Percentiles rank a stretch among this genome's conserved stretches.
Evolutionary conservation across 1,140 invertebrate genomes (phyloP).

Genomic region (Psilanteris sp.): DNA sequence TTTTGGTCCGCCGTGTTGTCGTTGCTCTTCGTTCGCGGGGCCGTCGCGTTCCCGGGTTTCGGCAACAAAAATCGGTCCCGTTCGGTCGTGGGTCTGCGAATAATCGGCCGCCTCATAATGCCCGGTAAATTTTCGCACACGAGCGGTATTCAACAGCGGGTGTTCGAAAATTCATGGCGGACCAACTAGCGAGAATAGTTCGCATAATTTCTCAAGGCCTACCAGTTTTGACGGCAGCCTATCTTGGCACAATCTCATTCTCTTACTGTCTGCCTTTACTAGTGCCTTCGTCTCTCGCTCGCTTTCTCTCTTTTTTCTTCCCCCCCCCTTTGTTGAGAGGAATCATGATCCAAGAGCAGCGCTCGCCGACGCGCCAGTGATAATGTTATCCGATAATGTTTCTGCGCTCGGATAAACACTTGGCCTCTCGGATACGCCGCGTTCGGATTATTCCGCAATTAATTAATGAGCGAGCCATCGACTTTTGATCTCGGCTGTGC

Average conservation of each 20-base stretch:
- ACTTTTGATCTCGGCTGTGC: constrained; percentile 9
- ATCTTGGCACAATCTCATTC: constrained; percentile 78
- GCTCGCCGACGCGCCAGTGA: constrained; percentile 29
- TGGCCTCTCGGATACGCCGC: constrained; percentile 1
- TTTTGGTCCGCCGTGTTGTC: no score
- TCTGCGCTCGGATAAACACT: constrained; percentile 24
- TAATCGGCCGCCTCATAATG: no score
- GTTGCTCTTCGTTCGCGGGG: no score
- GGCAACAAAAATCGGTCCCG: no score
- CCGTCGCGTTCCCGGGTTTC: no score
- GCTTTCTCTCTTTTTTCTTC: constrained; percentile 51
- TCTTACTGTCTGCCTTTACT: constrained; percentile 51
- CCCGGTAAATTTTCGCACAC: no score
- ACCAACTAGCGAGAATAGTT: constrained; percentile 78
- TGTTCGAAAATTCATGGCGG: constrained; percentile 75
- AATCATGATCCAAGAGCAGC: constrained; percentile 51
- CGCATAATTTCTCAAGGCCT: constrained; percentile 80
- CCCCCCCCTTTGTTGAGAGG: no score
- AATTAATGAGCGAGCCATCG: constrained; percentile 16
- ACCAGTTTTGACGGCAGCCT: constrained; percentile 79
- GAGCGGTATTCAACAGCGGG: constrained; percentile 47
- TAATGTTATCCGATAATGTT: constrained; percentile 49
- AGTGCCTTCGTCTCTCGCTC: constrained; percentile 52
- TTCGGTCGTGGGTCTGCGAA: no score
- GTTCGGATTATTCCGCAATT: constrained; percentile 28